phyloP scores from a whole-genome alignment of 2,888 invertebrate species.

The Ectemnius lituratus region DNA sequence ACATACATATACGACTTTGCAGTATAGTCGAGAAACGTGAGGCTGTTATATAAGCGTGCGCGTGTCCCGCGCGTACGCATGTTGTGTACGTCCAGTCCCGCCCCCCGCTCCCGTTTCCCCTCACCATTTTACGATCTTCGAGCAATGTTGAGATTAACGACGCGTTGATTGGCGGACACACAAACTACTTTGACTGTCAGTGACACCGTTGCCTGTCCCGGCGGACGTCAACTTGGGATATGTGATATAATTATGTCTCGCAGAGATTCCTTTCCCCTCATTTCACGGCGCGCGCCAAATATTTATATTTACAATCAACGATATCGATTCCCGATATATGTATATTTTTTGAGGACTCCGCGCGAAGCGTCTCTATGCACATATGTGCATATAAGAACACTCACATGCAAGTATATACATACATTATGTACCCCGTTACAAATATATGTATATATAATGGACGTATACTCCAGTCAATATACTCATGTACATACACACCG shows the following conservation, averaged over 20 bases:
- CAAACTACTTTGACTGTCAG: too few relatives aligned
- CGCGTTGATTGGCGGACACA: not conserved
- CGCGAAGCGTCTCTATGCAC: constrained; percentile 10
- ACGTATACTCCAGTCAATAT: not conserved
- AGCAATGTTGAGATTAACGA: not conserved
- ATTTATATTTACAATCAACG: constrained; percentile 14
- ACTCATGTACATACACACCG: constrained; percentile 5
- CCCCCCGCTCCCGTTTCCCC: too few relatives aligned
- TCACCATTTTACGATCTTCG: not conserved
- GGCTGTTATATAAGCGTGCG: not conserved
- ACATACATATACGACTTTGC: not conserved
- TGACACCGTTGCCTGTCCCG: too few relatives aligned
- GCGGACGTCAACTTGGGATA: not conserved
- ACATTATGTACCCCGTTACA: not conserved
- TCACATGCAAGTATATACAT: not conserved
- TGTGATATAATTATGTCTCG: not conserved
- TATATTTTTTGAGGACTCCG: constrained; percentile 23
- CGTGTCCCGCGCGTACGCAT: not conserved
- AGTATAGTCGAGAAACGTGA: not conserved
- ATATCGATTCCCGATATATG: constrained; percentile 25
- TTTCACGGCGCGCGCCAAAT: not conserved
- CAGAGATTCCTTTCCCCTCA: constrained; percentile 4
- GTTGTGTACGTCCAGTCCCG: not conserved
- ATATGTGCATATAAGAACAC: not conserved
- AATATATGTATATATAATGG: not conserved